Evolutionary conservation across 2,113 vertebrate genomes (phyloP), one percentile per base, ranked within the genome.

Genomic region (Eupsittula cactorum): DNA sequence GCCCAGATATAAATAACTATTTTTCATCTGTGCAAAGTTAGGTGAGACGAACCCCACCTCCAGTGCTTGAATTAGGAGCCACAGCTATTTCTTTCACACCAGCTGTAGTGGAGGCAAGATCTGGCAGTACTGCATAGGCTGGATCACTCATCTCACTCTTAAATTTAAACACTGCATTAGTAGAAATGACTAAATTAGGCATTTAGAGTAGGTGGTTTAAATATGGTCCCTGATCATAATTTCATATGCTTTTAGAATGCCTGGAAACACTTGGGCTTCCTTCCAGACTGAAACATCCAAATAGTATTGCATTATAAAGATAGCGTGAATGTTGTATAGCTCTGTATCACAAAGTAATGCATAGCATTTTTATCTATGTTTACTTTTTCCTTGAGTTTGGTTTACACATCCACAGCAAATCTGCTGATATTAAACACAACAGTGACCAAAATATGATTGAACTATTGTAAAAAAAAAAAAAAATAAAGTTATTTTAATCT

Each of bases 131-230:
- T 67, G 41, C 16, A 0, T 49, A 85, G 41, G 80, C 75, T 67
- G 63, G 80, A 94, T 95, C 91, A 63, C 80, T 93, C 69, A 91
- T 83, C 41, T 83, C 59, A 49, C 28, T 90, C 88, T 90, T 86
- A 81, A 90, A 92, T 95, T 93, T 87, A 93, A 93, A 88, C 33
- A 33, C 46, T 39, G 8, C 67, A 90, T 96, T 94, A 93, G 91
- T 59, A 83, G 46, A 80, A 88, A 81, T 60, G 76, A 29, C 94
- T 92, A 97, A 93, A 97, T 94, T 42, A 93, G 80, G 25, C 76
- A 81, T 90, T 77, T 88, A 63, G 73, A 92, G 88, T 97, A 93
- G 88, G 91, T 91, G 86, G 88, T 67, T 94, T 93, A 93, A 95
- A 95, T 88, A 90, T 78, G 83, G 80, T 88, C 69, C 55, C 76